These are phyloP conservation scores for Brachionus sp. DNA, from an alignment of 1,140 invertebrate genomes.

Conservation along the genomic window DNA sequence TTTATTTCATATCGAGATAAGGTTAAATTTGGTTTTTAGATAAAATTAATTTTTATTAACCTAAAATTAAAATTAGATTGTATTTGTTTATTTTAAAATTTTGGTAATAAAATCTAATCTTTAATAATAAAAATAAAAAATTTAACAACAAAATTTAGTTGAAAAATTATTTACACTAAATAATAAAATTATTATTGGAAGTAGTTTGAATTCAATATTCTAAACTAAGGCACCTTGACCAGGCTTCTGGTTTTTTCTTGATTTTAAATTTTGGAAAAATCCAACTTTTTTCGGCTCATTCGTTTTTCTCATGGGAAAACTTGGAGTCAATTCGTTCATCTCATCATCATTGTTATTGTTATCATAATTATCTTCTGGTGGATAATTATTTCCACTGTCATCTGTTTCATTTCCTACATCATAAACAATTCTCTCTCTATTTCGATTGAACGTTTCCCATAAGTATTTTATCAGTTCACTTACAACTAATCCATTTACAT, in stretches of 20 bases:
- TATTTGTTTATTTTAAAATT: neutral
- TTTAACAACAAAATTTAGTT: neutral
- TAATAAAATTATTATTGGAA: neutral
- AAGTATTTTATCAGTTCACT: conserved; percentile 61
- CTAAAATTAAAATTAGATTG: neutral
- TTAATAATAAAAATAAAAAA: neutral
- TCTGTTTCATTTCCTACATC: neutral
- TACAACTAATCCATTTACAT: conserved; percentile 62
- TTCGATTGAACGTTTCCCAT: conserved; percentile 51
- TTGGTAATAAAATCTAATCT: neutral
- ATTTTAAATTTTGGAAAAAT: conserved; percentile 15
- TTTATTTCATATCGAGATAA: neutral
- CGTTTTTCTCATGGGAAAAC: conserved; percentile 8
- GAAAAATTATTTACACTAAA: neutral
- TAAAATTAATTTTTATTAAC: neutral
- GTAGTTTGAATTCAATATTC: neutral
- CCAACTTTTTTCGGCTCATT: neutral
- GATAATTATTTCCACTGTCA: neutral
- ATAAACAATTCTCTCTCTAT: neutral
- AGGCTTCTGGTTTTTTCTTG: neutral
- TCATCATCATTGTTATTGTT: neutral
- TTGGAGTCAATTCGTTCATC: neutral
- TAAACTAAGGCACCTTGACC: conserved; percentile 29
- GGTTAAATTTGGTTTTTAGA: neutral
- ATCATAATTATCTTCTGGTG: neutral